These are phyloP conservation scores for Drosophila meridionalis DNA, from an alignment of 2,888 invertebrate genomes.

Conservation along the genomic window DNA sequence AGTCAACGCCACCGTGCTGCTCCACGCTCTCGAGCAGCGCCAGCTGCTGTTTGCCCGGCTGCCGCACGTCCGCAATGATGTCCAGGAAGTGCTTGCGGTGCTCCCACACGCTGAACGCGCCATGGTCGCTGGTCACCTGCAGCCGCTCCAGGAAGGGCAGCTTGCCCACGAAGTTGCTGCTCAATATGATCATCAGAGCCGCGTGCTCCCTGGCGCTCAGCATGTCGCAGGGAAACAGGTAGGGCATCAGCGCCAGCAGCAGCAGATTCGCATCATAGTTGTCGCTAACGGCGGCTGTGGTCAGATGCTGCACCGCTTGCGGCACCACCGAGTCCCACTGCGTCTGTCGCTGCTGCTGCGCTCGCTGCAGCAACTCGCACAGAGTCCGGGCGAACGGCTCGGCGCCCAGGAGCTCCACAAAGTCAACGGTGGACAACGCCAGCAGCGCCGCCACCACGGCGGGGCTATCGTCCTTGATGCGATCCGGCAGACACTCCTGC, in stretches of 20 bases:
- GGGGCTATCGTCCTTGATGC: constrained; percentile 89
- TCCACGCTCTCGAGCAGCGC: constrained; percentile 74
- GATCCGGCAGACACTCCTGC: constrained; percentile 88
- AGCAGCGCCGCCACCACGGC: constrained; percentile 87
- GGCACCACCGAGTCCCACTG: constrained; percentile 85
- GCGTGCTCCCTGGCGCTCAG: constrained; percentile 48
- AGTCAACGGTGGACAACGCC: constrained; percentile 83
- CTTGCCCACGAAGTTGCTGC: constrained; percentile 66
- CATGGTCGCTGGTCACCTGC: constrained; percentile 22
- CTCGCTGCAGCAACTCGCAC: constrained; percentile 86
- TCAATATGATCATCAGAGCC: constrained; percentile 61
- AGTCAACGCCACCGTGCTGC: constrained; percentile 53
- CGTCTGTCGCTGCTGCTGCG: constrained; percentile 76
- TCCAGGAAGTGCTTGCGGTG: constrained; percentile 78
- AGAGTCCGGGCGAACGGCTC: constrained; percentile 86
- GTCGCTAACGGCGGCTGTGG: constrained; percentile 84
- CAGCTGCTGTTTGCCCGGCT: constrained; percentile 45
- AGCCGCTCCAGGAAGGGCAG: constrained; percentile 66
- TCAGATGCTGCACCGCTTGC: constrained; percentile 86
- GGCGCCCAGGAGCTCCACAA: constrained; percentile 85
- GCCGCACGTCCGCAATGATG: constrained; percentile 55
- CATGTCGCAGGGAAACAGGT: constrained; percentile 70
- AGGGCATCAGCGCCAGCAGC: constrained; percentile 77
- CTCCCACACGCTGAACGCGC: constrained; percentile 48
- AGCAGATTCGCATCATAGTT: constrained; percentile 82